Percentiles rank a stretch among this genome's conserved stretches.
Evolutionary conservation across 2,797 vertebrate species (phyloP).

Genomic region (Pogonophryne albipinna): DNA sequence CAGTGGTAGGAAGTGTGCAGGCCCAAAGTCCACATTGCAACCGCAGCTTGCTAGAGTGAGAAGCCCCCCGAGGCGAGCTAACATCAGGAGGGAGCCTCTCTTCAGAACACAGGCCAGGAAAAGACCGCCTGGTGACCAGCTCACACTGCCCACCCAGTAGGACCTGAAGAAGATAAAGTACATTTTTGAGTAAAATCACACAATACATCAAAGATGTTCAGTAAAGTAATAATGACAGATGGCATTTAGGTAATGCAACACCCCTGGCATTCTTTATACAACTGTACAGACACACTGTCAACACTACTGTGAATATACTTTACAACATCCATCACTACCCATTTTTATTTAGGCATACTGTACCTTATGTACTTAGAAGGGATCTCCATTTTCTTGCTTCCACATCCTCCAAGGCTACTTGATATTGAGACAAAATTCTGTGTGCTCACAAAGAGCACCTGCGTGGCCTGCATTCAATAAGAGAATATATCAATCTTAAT

Average conservation of each 20-base stretch:
- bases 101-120: slow-evolving; percentile 95
- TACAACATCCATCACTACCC: neutral
- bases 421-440: slow-evolving; percentile 90
- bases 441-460: slow-evolving; percentile 92
- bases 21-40: slow-evolving; percentile 94
- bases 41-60: slow-evolving; percentile 90
- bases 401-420: slow-evolving; percentile 91
- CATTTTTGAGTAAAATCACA: slow-evolving; percentile 4
- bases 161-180: slow-evolving; percentile 82
- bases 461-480: slow-evolving; percentile 87
- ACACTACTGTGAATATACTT: neutral
- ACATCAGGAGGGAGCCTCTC: slow-evolving; percentile 92
- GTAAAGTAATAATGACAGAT: neutral
- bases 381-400: slow-evolving; percentile 86
- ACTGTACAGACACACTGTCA: neutral
- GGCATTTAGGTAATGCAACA: neutral
- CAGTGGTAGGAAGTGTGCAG: slow-evolving; percentile 96
- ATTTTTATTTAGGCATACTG: slow-evolving; percentile 3
- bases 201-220: neutral
- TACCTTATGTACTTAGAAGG: slow-evolving; percentile 91
- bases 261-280: neutral
- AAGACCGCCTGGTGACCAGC: slow-evolving; percentile 91
- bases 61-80: slow-evolving; percentile 91
- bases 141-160: slow-evolving; percentile 93
- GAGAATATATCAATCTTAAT: slow-evolving; percentile 2